phyloP scores from a whole-genome alignment of 2,888 invertebrate genomes.

The Caenorhabditis plicata region DNA sequence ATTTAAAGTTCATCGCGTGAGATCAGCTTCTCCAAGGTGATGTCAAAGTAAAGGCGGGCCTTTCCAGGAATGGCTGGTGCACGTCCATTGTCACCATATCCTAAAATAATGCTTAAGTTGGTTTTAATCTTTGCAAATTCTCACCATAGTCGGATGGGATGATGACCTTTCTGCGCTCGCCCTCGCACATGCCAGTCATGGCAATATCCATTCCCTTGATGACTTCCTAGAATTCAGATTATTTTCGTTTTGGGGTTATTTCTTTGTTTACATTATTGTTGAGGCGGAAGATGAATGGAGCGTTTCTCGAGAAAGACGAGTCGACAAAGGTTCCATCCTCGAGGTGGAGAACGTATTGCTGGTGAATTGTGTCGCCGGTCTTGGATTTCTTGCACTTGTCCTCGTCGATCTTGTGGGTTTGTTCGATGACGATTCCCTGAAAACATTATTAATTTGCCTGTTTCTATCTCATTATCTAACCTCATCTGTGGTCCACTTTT shows the following conservation, averaged over 20 bases:
- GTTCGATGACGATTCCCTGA: constrained; percentile 28
- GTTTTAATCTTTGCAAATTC: not conserved
- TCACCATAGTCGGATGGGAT: constrained; percentile 57
- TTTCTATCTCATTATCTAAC: constrained; percentile 27
- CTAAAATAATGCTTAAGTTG: constrained; percentile 14
- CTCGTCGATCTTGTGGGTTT: constrained; percentile 47
- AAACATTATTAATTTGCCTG: constrained; percentile 1
- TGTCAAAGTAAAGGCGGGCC: constrained; percentile 63
- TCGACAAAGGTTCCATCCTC: constrained; percentile 65
- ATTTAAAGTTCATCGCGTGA: constrained; percentile 56
- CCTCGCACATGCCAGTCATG: constrained; percentile 65
- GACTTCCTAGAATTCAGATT: constrained; percentile 45
- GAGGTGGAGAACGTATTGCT: constrained; percentile 61
- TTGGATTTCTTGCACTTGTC: constrained; percentile 47
- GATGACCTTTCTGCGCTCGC: constrained; percentile 61
- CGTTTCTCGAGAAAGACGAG: constrained; percentile 59
- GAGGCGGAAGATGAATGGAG: constrained; percentile 62
- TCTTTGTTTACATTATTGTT: constrained; percentile 38
- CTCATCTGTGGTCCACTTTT: constrained; percentile 63
- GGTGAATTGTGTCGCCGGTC: constrained; percentile 59
- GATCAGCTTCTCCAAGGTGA: constrained; percentile 63
- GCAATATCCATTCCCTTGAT: constrained; percentile 63
- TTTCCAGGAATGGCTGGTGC: constrained; percentile 62
- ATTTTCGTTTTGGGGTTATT: not conserved
- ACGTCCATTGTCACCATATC: constrained; percentile 63